phyloP scores from a whole-genome alignment of 2,888 invertebrate genomes.

The Phania funesta region DNA sequence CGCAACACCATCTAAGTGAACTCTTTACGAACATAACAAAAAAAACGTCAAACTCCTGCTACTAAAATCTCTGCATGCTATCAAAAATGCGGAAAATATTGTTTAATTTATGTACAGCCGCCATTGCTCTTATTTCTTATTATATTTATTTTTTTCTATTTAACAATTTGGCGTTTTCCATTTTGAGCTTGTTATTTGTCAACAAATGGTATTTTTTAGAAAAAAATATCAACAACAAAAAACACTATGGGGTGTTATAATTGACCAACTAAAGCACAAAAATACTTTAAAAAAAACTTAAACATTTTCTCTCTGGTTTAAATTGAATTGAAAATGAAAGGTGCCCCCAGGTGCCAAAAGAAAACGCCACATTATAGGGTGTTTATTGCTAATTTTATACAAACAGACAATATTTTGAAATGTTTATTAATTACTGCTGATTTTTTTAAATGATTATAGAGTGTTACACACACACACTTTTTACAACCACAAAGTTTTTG shows the following conservation, averaged over 20 bases:
- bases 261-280: not conserved
- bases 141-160: not conserved
- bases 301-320: not conserved
- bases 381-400: not conserved
- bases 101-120: conserved; percentile 29
- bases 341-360: conserved; percentile 13
- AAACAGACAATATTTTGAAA: not conserved
- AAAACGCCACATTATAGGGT: not conserved
- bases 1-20: not conserved
- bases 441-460: not conserved
- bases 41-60: not conserved
- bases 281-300: not conserved
- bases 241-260: conserved; percentile 33
- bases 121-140: conserved; percentile 29
- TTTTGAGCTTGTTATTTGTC: conserved; percentile 46
- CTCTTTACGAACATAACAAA: conserved; percentile 2
- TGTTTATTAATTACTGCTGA: conserved; percentile 20
- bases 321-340: not conserved
- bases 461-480: not conserved
- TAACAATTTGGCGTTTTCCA: conserved; percentile 15
- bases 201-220: not conserved
- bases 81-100: conserved; percentile 64
- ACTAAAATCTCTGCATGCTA: conserved; percentile 46
- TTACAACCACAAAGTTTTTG: not conserved
- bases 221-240: not conserved